Evolutionary conservation across 2,113 vertebrate species (phyloP), one percentile per base, ranked within the genome.

Genomic region (Dipodomys spectabilis): DNA sequence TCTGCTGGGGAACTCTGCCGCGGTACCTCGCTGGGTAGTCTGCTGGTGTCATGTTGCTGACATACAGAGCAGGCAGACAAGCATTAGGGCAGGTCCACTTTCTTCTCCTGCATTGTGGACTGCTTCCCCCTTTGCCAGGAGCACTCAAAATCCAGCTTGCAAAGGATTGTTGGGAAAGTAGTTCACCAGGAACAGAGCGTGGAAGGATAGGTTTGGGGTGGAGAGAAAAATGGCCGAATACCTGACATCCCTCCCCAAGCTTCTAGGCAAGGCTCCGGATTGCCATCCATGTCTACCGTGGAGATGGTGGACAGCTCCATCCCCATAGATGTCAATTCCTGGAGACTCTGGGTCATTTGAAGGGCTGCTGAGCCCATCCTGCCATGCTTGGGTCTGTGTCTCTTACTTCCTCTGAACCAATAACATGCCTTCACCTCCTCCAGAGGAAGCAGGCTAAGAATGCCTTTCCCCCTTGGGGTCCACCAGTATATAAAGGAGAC

Each of bases 381-480:
- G 32, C 44, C 30, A 25, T 49, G 62, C 13, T 1, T 28, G 71
- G 25, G 30, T 11, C 39, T 73, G 2, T 74, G 5, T 5, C 7
- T 19, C 18, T 5, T 30, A 30, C 80, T 87, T 75, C 77, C 73
- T 92, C 72, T 39, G 2, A 45, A 1, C 35, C 22, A 10, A 35
- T 1, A 39, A 22, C 13, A 11, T 28, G 16, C 10, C 57, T 86
- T n/a, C 35, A 53, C 18, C 85, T 62, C 28, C 57, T 89, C 57
- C 18, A 25, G 23, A 82, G 79, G 64, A 81, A 27, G 16, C 35
- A 4, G 10, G 83, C 65, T 44, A 32, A 79, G 45, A 77, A 83
- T 39, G 10, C 10, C 19, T 16, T 1, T 12, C 1, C 27, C 22
- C 0, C 9, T 53, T 49, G 19, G 23, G 19, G 12, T 65, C 15